Percentiles rank a stretch among this genome's conserved stretches.
phyloP scores from a whole-genome alignment of 2,113 vertebrate genomes.

The Morone saxatilis region DNA sequence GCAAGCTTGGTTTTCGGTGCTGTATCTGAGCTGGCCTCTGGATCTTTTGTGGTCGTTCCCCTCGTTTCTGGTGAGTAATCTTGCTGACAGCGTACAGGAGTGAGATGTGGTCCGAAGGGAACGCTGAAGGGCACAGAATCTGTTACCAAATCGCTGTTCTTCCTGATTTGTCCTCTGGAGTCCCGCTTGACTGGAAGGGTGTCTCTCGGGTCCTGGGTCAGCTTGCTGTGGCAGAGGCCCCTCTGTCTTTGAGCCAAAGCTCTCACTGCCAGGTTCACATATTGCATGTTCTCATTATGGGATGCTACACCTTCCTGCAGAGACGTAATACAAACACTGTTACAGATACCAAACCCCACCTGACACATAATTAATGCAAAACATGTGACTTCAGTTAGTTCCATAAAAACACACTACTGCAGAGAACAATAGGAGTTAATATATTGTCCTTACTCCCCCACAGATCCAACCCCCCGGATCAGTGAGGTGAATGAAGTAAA shows the following conservation, averaged over 20 bases:
- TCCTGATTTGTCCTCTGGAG: conserved; percentile 47
- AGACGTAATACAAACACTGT: not conserved
- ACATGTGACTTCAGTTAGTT: no score
- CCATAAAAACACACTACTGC: not conserved
- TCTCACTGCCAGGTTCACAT: conserved; percentile 89
- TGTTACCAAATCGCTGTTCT: not conserved
- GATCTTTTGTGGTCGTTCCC: not conserved
- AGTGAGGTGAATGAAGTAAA: not conserved
- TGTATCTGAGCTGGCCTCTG: not conserved
- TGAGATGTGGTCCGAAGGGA: conserved; percentile 88
- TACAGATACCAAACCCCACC: not conserved
- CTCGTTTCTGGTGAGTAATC: not conserved
- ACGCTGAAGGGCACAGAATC: conserved; percentile 19
- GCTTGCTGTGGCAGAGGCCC: conserved; percentile 6
- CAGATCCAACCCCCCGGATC: not conserved
- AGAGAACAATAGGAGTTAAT: not conserved
- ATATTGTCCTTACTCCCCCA: not conserved
- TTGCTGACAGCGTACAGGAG: conserved; percentile 79
- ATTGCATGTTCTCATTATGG: conserved; percentile 90
- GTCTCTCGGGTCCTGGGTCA: not conserved
- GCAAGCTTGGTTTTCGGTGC: not conserved
- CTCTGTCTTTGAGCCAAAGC: conserved; percentile 75
- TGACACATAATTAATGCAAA: not conserved
- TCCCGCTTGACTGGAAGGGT: conserved; percentile 65
- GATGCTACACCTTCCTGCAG: conserved; percentile 87